Conservation (phyloP, 2,113 vertebrate genomes). For the Halcyon malimbica region DNA sequence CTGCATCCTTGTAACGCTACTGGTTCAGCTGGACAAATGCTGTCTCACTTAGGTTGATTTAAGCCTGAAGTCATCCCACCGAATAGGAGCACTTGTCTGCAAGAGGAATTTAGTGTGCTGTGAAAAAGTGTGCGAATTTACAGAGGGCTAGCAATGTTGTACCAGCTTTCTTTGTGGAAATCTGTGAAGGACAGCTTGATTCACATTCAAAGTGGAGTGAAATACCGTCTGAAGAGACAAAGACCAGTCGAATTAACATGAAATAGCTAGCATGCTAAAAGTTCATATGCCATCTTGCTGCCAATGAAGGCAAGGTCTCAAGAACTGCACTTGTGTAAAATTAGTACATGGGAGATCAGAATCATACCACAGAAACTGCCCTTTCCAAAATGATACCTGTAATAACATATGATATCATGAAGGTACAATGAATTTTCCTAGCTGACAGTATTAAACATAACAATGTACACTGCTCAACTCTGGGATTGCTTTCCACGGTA, state of each 20-base stretch:
- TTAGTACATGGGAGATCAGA: background rate
- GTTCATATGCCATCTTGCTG: slow-evolving; percentile 12
- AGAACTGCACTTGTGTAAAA: slow-evolving; percentile 30
- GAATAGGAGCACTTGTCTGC: slow-evolving; percentile 26
- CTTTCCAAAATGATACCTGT: slow-evolving; percentile 42
- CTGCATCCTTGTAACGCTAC: background rate
- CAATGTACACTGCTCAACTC: background rate
- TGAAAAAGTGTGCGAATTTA: background rate
- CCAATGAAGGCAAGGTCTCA: slow-evolving; percentile 24
- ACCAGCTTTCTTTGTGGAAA: background rate
- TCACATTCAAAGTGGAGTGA: slow-evolving; percentile 17
- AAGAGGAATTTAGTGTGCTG: slow-evolving; percentile 28
- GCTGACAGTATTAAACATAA: slow-evolving; percentile 59
- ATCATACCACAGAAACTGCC: background rate
- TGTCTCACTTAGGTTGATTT: slow-evolving; percentile 16
- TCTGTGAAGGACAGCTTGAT: slow-evolving; percentile 13
- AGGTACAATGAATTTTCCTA: slow-evolving; percentile 46
- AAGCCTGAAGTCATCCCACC: slow-evolving; percentile 1
- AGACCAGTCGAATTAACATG: background rate
- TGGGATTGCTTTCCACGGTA: slow-evolving; percentile 21
- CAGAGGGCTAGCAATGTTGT: background rate
- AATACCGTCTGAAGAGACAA: slow-evolving; percentile 26
- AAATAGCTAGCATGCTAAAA: slow-evolving; percentile 12
- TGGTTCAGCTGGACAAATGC: background rate
- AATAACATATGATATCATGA: slow-evolving; percentile 61